phyloP scores from a whole-genome alignment of 2,888 invertebrate genomes.

The Geotrupes spiniger region DNA sequence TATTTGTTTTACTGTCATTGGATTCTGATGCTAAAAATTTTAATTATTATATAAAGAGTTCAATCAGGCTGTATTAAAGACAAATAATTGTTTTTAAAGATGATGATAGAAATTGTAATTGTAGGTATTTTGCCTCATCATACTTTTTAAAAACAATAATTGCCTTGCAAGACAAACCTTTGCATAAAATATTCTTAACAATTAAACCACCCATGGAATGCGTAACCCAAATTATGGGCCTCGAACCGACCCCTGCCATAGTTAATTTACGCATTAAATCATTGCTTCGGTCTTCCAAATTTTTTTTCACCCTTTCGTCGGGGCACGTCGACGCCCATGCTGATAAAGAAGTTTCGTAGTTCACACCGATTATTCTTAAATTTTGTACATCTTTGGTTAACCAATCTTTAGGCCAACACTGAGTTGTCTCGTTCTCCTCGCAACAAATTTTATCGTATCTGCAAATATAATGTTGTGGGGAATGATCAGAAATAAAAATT shows the following conservation, averaged over 20 bases:
- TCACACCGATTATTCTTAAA: conserved; percentile 78
- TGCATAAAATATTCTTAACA: conserved; percentile 78
- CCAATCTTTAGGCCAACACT: conserved; percentile 96
- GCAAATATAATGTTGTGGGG: background rate
- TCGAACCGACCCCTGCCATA: conserved; percentile 74
- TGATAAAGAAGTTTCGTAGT: conserved; percentile 82
- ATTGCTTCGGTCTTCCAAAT: conserved; percentile 64
- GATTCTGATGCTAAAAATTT: conserved; percentile 43
- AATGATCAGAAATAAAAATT: no score
- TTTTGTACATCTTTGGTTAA: conserved; percentile 74
- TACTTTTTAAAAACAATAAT: conserved; percentile 1
- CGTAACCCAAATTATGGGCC: conserved; percentile 86
- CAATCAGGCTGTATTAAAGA: background rate
- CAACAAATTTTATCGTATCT: conserved; percentile 14
- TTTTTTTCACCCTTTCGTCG: conserved; percentile 53
- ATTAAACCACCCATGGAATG: conserved; percentile 97
- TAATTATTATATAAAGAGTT: background rate
- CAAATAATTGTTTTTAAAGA: background rate
- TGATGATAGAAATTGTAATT: background rate
- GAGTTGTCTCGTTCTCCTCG: conserved; percentile 50
- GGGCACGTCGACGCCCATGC: conserved; percentile 77
- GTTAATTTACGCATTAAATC: conserved; percentile 66
- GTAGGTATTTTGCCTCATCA: background rate
- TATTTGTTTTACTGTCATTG: conserved; percentile 52
- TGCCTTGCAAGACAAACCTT: conserved; percentile 49